Evolutionary conservation across 2,888 invertebrate species (phyloP), one percentile per base, ranked within the genome.

Genomic region (Neelides folsomi): DNA sequence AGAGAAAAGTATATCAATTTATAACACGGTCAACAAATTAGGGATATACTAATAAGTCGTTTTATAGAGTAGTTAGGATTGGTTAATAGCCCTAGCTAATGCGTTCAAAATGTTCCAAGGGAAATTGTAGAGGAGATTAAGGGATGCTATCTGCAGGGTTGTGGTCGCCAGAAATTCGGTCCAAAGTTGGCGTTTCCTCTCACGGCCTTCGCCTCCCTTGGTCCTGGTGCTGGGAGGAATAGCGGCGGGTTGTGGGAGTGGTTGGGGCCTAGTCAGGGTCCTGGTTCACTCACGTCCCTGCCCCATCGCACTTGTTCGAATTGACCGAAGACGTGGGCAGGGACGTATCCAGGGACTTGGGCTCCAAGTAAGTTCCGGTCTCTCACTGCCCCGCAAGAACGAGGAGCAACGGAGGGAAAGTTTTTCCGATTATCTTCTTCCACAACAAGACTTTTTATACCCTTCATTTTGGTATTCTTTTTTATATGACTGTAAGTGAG

Each of bases 61-160:
- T n/a, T n/a, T n/a, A n/a, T n/a, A n/a, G n/a, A n/a, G n/a, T n/a
- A n/a, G n/a, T n/a, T n/a, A n/a, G n/a, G n/a, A n/a, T n/a, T n/a
- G n/a, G n/a, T n/a, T n/a, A n/a, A n/a, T n/a, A 27, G 7, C 27
- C 3, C 7, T 5, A 27, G 27, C 27, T 27, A 27, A 27, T 27
- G 27, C 27, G 27, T 27, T 27, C 7, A 27, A 27, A 27, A 27
- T 27, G 27, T 27, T 27, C 3, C 7, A 5, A 27, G 27, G 27
- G 27, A 27, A 27, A 27, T 27, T 3, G 3, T 27, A 7, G 7
- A 7, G 27, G 27, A 27, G 27, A 43, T n/a, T 16, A 38, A 48
- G 51, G 53, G 51, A 57, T 60, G 62, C 62, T 62, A 62, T 60
- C 62, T 60, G 49, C 40, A 56, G n/a, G 53, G 55, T 38, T 50